phyloP scores from a whole-genome alignment of 2,113 vertebrate genomes.

The Emydocephalus ijimae region DNA sequence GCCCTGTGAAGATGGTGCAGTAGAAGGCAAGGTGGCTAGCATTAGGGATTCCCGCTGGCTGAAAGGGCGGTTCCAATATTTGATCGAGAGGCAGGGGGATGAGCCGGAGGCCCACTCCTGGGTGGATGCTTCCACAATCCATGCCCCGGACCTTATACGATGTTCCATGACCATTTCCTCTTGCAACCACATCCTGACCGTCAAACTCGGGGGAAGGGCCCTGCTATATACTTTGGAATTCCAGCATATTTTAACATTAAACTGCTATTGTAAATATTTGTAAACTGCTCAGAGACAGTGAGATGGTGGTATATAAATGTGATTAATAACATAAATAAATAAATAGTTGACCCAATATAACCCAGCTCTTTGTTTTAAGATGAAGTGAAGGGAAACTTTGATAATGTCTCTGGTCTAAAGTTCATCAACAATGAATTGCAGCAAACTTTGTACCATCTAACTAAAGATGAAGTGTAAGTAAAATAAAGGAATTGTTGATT shows the following conservation, averaged over 20 bases:
- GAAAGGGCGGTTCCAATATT: too few species aligned
- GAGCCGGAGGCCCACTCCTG: too few species aligned
- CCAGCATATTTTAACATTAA: background rate
- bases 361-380: background rate
- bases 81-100: too few species aligned
- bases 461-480: background rate
- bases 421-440: background rate
- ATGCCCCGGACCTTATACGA: too few species aligned
- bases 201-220: too few species aligned
- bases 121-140: too few species aligned
- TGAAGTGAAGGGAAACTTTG: background rate
- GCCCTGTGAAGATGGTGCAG: too few species aligned
- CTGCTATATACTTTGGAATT: background rate
- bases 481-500: background rate
- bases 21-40: too few species aligned
- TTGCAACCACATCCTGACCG: too few species aligned
- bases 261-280: background rate
- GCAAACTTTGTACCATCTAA: background rate
- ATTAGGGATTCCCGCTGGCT: too few species aligned
- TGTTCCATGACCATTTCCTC: too few species aligned
- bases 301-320: background rate
- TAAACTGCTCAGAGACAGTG: background rate
- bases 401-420: background rate
- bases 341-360: background rate
- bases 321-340: background rate